A percentile compares a stretch with the other conserved stretches of the same genome.
These are phyloP conservation scores for Oceanites oceanicus DNA, from an alignment of 2,113 vertebrate species.

Conservation along the genomic window DNA sequence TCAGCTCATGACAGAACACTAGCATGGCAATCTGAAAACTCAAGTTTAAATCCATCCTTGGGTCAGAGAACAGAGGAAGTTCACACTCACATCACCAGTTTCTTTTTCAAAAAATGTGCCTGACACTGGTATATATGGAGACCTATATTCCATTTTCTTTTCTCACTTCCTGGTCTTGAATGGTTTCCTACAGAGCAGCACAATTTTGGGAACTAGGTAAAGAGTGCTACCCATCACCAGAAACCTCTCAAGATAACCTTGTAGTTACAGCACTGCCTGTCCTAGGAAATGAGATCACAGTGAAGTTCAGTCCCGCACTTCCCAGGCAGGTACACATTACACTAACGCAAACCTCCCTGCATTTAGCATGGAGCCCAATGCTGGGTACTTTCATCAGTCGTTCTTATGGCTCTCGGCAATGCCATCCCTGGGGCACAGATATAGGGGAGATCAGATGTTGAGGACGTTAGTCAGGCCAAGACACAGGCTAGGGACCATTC, in stretches of 20 bases:
- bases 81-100: neutral
- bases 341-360: fast-evolving
- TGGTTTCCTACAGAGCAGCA: neutral
- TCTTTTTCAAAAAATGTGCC: neutral
- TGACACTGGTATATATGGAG: neutral
- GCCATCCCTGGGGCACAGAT: neutral
- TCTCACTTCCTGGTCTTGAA: neutral
- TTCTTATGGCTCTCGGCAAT: fast-evolving
- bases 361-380: fast-evolving
- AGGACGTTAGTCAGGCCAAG: neutral
- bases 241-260: neutral
- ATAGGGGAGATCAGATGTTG: too few relatives aligned
- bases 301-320: neutral
- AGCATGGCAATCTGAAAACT: neutral
- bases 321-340: neutral
- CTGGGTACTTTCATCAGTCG: too few relatives aligned
- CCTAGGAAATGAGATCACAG: neutral
- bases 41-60: neutral
- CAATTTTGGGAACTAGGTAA: neutral
- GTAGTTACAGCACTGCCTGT: neutral
- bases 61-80: neutral
- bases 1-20: neutral
- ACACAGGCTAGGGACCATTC: too few relatives aligned
- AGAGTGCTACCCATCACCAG: neutral
- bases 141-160: neutral